phyloP scores from a whole-genome alignment of 2,797 vertebrate genomes.

The Tachyglossus aculeatus region DNA sequence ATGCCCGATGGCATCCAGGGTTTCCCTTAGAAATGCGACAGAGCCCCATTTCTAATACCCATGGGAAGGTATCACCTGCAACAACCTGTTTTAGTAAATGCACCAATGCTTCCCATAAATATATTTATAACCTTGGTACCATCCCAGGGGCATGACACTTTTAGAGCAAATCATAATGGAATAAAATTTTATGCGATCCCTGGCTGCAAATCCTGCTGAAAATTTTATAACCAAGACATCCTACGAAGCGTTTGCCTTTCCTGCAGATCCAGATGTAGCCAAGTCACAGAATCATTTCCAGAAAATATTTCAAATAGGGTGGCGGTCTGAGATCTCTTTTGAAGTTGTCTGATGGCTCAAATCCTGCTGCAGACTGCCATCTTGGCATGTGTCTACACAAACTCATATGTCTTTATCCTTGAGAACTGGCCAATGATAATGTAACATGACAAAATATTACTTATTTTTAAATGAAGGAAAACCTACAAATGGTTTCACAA shows the following conservation, averaged over 20 bases:
- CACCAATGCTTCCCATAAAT: slow-evolving; percentile 57
- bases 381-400: slow-evolving; percentile 16
- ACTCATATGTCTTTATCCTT: slow-evolving; percentile 29
- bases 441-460: slow-evolving; percentile 19
- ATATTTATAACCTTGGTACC: slow-evolving; percentile 54
- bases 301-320: slow-evolving; percentile 44
- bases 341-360: slow-evolving; percentile 15
- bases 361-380: neutral
- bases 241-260: slow-evolving; percentile 45
- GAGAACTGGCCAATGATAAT: slow-evolving; percentile 15
- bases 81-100: slow-evolving; percentile 50
- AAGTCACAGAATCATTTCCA: slow-evolving; percentile 45
- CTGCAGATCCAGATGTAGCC: slow-evolving; percentile 30
- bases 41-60: slow-evolving; percentile 7
- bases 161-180: slow-evolving; percentile 53
- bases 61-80: slow-evolving; percentile 27
- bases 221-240: slow-evolving; percentile 55
- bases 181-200: slow-evolving; percentile 55
- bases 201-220: slow-evolving; percentile 55
- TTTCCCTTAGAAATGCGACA: slow-evolving; percentile 24
- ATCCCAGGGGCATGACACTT: slow-evolving; percentile 50
- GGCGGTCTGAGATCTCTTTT: slow-evolving; percentile 4
- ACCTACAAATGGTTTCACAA: no score
- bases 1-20: neutral
- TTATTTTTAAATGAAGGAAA: neutral